These are phyloP conservation scores for Tichodroma muraria DNA, from an alignment of 2,113 vertebrate genomes.

Conservation along the genomic window DNA sequence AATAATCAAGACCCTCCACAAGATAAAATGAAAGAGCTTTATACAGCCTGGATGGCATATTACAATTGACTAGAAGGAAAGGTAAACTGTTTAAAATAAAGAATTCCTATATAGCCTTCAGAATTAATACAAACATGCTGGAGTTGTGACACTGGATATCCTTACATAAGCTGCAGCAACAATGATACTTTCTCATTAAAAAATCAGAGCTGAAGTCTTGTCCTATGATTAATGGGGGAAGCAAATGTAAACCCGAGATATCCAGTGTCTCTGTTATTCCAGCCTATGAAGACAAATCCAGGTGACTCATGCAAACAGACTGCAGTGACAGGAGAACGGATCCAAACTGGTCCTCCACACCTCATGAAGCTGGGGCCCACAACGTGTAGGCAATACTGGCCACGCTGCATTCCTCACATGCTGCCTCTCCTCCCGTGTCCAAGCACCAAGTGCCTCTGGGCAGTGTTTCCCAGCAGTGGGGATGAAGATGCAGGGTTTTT, in stretches of 20 bases:
- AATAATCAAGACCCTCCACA: neutral
- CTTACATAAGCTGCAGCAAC: neutral
- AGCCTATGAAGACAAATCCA: neutral
- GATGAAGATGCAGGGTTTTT: neutral
- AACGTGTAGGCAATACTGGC: neutral
- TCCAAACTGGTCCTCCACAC: neutral
- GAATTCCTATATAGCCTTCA: neutral
- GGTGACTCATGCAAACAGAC: slow-evolving; percentile 10
- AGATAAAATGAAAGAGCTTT: neutral
- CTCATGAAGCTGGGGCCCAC: neutral
- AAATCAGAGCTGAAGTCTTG: neutral
- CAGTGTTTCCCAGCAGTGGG: rapidly evolving
- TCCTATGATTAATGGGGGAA: neutral
- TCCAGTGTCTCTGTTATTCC: neutral
- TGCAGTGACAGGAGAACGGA: neutral
- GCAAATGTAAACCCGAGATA: neutral
- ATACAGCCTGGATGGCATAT: neutral
- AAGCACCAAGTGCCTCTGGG: neutral
- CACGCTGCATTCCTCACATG: neutral
- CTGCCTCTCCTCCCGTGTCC: neutral
- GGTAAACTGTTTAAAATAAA: neutral
- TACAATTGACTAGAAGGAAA: neutral
- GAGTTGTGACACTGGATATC: neutral
- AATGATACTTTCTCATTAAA: neutral
- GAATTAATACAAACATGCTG: neutral